Base-by-base conservation (phyloP, 2,113 vertebrate species). In the Semnornis frantzii region DNA sequence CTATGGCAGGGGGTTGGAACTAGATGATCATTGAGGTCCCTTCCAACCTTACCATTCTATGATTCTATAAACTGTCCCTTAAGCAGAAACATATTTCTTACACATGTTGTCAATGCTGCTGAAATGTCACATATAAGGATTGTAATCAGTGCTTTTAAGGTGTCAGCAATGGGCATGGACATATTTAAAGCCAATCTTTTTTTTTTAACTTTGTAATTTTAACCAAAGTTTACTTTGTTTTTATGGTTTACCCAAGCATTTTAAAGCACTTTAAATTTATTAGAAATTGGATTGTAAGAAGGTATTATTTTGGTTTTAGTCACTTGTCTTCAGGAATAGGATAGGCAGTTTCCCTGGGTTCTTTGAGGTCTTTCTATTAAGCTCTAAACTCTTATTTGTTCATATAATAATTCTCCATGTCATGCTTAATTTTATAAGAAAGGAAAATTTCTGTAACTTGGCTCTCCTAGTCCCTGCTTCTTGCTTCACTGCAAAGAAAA, bases 361-460 rank as follows among this genome's bases (percentile, higher is more conserved):
- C 39, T 85, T 75, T 79, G 48, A 89, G 82, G 69, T 82, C 9
- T 65, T 85, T 79, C 55, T 93, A 16, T 44, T 90, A 79, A 58
- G 23, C 23, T 79, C 28, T 65, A 82, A 76, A 12, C 12, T 91
- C 52, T 87, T 87, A 59, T 73, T 92, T 92, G 30, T 85, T 87
- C 68, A 44, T 76, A 55, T 78, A 78, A 82, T 70, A 85, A 63
- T 76, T 85, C 89, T 91, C 71, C 55, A 42, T 24, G 30, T 87
- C 75, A 94, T 89, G 64, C 72, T 90, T 89, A 73, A 13, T 85
- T 92, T 92, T 89, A 80, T 76, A 80, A 73, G 84, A 87, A 85
- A 89, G 85, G 87, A 95, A 95, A 91, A 87, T 85, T 87, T 94
- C 66, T 82, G 19, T 84, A 82, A 89, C 59, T 87, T 91, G 78